Conservation (phyloP, 2,888 invertebrate genomes). For the Ephialtes manifestator region DNA sequence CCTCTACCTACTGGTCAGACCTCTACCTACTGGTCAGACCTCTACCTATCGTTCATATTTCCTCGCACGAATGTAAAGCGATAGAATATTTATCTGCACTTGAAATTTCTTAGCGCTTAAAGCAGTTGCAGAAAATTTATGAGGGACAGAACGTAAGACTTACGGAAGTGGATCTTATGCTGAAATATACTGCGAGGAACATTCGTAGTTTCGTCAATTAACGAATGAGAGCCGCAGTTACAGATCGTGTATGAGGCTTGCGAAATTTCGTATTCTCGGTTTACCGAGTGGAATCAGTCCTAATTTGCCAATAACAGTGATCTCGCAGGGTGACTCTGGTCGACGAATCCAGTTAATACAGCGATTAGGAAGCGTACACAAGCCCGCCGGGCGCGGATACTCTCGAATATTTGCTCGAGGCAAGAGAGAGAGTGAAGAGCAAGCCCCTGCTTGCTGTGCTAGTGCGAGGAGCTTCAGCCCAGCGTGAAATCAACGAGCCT, state of each 20-base stretch:
- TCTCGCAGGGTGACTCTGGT: constrained; percentile 73
- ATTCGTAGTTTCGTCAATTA: constrained; percentile 22
- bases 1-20: no score
- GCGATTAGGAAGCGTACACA: constrained; percentile 80
- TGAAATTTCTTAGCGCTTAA: constrained; percentile 44
- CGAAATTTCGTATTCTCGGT: constrained; percentile 73
- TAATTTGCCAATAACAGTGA: constrained; percentile 82
- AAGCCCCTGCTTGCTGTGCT: background rate
- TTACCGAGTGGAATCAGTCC: constrained; percentile 79
- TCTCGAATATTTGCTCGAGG: constrained; percentile 74
- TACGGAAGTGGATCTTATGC: background rate
- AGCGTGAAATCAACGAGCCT: constrained; percentile 76
- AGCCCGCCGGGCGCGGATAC: constrained; percentile 68
- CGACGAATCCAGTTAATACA: constrained; percentile 81
- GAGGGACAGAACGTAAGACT: background rate
- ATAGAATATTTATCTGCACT: constrained; percentile 40
- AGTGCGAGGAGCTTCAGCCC: constrained; percentile 70
- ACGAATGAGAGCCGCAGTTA: constrained; percentile 17
- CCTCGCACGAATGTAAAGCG: constrained; percentile 36
- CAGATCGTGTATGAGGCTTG: constrained; percentile 20
- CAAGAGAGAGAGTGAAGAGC: constrained; percentile 49
- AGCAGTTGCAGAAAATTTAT: constrained; percentile 41
- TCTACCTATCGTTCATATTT: background rate
- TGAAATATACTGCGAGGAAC: background rate
- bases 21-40: constrained; percentile 39